phyloP scores from a whole-genome alignment of 37 sponge, comb jelly and placozoan genomes.

The Aphrocallistes beatrix region DNA sequence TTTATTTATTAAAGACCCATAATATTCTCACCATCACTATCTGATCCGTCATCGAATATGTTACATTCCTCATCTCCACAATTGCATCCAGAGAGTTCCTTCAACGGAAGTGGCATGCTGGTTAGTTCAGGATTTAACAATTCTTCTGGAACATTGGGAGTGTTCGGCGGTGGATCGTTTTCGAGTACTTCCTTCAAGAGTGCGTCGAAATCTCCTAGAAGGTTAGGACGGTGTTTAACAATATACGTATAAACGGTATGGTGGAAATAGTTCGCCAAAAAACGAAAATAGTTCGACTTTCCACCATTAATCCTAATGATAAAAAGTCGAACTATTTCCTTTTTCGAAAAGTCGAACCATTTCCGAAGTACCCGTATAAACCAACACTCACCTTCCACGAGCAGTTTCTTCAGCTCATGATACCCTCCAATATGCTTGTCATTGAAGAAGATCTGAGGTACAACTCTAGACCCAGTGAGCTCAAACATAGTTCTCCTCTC shows the following conservation, averaged over 20 bases:
- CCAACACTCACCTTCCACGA: slow-evolving; percentile 12
- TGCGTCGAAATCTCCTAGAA: slow-evolving; percentile 39
- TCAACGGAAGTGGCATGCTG: background rate
- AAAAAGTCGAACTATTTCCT: too few species aligned
- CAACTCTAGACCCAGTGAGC: slow-evolving; percentile 45
- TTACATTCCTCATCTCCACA: slow-evolving; percentile 7
- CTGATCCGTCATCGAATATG: background rate
- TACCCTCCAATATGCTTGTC: slow-evolving; percentile 63
- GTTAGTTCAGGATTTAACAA: background rate
- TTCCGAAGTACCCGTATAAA: too few species aligned
- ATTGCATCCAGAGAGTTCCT: background rate
- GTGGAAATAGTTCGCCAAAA: too few species aligned
- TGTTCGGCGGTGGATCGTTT: slow-evolving; percentile 49
- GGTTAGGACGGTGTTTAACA: background rate
- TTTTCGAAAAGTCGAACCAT: too few species aligned
- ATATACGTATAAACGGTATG: background rate
- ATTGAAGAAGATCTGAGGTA: slow-evolving; percentile 93
- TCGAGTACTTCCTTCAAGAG: slow-evolving; percentile 52
- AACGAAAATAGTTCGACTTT: too few species aligned
- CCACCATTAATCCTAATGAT: too few species aligned
- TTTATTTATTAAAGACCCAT: too few species aligned
- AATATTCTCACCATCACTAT: background rate
- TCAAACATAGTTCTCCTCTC: slow-evolving; percentile 54
- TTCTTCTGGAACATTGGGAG: slow-evolving; percentile 44
- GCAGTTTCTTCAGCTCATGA: slow-evolving; percentile 53